phyloP scores from a whole-genome alignment of 2,113 vertebrate species.

The Machaerirhynchus nigripectus region DNA sequence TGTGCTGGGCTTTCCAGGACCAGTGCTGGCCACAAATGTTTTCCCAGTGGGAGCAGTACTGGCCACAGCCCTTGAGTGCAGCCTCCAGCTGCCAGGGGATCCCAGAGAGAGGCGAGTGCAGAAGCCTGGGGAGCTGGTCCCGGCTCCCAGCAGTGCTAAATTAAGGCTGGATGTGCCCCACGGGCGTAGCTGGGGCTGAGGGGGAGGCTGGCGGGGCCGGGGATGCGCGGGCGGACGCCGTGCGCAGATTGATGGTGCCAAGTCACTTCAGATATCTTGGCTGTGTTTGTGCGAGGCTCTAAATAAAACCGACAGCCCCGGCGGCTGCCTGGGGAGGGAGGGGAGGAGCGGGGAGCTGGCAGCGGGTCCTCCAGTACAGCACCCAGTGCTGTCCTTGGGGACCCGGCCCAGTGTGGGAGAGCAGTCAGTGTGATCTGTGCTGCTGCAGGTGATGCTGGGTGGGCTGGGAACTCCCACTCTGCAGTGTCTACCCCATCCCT shows the following conservation, averaged over 20 bases:
- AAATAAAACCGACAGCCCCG: constrained; percentile 35
- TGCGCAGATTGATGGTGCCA: not conserved
- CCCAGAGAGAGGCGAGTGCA: not conserved
- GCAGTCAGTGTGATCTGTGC: not conserved
- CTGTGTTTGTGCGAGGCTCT: constrained; percentile 37
- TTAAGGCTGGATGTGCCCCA: not conserved
- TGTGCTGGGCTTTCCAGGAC: not conserved
- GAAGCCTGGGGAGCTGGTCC: not conserved
- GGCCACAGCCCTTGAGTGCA: not conserved
- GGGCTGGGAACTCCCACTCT: not conserved
- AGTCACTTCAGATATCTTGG: constrained; percentile 35
- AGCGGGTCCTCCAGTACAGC: not conserved
- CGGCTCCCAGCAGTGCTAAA: not conserved
- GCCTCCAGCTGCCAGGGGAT: not conserved
- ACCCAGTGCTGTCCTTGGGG: not conserved
- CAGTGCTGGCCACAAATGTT: not conserved
- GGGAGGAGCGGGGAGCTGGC: not conserved
- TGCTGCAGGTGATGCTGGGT: not conserved
- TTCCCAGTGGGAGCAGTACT: not conserved
- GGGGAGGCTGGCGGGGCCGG: not conserved
- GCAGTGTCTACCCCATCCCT: rapidly evolving
- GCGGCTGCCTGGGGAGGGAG: not conserved
- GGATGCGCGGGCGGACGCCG: not conserved
- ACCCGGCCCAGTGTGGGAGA: rapidly evolving
- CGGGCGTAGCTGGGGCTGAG: constrained; percentile 1